Evolutionary conservation across 1,140 invertebrate genomes (phyloP), one percentile per base, ranked within the genome.

Genomic region (Belonocnema kinseyi): DNA sequence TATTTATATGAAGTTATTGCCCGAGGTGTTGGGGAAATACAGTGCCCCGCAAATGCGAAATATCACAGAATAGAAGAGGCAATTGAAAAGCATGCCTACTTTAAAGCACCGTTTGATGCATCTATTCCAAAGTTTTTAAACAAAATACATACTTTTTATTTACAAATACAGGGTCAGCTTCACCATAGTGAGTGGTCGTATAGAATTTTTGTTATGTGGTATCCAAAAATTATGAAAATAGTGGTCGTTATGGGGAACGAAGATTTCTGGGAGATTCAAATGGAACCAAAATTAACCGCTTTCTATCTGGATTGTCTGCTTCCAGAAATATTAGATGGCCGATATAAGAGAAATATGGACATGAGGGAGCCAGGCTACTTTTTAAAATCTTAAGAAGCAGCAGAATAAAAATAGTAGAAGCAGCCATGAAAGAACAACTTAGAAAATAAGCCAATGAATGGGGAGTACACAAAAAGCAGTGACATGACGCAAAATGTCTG

Each of bases 311-410:
- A 86, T 11, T 88, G 86, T 71, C 33, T 71, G 10, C 53, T 88
- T n/a, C 84, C 86, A 3, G 88, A 89, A 84, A 85, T 88, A 10
- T 53, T 90, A 3, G 88, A 91, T 73, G 82, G 86, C 58, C 74
- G 86, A 7, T 51, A 74, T 33, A 77, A 80, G 16, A 78, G 85
- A 80, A 70, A 72, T 75, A 83, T 86, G 83, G 73, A 77, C 11
- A 85, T 88, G n/a, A 74, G 77, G 76, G 77, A 88, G 51, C 84
- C 86, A 12, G 26, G 16, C 1, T 85, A 83, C 53, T 84, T 85
- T 26, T 7, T 75, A 8, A 50, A 82, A 46, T 80, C 82, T 50
- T 72, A 73, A 61, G 2, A 76, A 26, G 46, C 75, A 50, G 74
- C 72, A 26, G n/a, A 77, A 61, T 50, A 11, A 53, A 26, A 52